These are phyloP conservation scores for Theristicus caerulescens DNA, from an alignment of 2,113 vertebrate species.

Conservation along the genomic window DNA sequence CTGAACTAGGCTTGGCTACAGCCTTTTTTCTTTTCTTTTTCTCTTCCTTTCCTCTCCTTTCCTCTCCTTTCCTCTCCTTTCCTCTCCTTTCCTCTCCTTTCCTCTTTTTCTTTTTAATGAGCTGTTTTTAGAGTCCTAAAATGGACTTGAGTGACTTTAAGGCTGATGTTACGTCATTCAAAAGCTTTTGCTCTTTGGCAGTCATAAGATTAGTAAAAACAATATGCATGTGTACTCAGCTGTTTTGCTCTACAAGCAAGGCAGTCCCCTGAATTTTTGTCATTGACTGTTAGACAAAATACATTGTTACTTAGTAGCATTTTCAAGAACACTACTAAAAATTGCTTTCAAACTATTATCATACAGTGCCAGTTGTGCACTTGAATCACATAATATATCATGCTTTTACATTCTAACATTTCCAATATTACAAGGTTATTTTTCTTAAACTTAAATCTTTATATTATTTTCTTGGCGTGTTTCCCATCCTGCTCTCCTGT, in stretches of 20 bases:
- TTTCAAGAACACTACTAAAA: not conserved
- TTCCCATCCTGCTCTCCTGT: not conserved
- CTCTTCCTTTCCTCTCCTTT: no score
- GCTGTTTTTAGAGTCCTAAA: not conserved
- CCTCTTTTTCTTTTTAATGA: not conserved
- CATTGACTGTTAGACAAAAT: not conserved
- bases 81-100: no score
- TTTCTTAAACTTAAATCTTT: not conserved
- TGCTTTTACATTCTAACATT: not conserved
- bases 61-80: no score
- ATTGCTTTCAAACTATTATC: not conserved
- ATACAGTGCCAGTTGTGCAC: not conserved
- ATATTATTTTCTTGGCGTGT: not conserved
- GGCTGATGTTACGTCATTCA: not conserved
- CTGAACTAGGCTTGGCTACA: not conserved
- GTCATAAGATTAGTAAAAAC: not conserved
- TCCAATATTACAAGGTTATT: not conserved
- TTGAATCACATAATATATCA: not conserved
- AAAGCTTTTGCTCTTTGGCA: not conserved
- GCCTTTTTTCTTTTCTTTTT: accelerated
- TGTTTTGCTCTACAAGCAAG: not conserved
- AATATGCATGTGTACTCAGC: not conserved
- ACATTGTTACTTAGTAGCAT: not conserved
- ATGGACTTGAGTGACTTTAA: not conserved
- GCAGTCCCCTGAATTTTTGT: not conserved